Base-by-base conservation (phyloP, 2,888 invertebrate species). In the Iphiclides podalirius region DNA sequence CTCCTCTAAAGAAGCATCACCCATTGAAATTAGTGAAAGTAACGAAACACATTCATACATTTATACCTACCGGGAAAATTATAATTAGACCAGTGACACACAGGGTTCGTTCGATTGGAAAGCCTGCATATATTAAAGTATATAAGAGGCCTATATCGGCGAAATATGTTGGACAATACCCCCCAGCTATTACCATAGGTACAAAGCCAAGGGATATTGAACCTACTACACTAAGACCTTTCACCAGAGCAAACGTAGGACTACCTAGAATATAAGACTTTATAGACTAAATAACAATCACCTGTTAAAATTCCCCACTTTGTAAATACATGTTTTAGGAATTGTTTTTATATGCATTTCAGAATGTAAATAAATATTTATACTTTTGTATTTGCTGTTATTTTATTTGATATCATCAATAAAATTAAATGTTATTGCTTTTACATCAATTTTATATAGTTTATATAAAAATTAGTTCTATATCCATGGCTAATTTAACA, bases 161-260 rank as follows among this genome's bases (percentile, higher is more conserved):
- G 1, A 66, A 63, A 51, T 55, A 60, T 0, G 61, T 53, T 7
- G 55, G 60, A 13, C 58, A 54, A 2, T 56, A 55, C 2, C 53
- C 64, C 4, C 72, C 71, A 61, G 71, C 65, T 28, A 59, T 64
- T 14, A 53, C 49, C 16, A 67, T 65, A 45, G 62, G 70, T 13
- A 59, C 57, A 6, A 66, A 66, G 33, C 47, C 58, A 8, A 73
- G 74, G 58, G 80, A 83, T 37, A 63, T 67, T 16, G 86, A 86
- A 66, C 72, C 74, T 0, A 80, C 80, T 12, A 85, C 85, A 0
- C 72, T 78, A 20, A 75, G 72, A 28, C 75, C 85, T 1, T 66
- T 77, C 35, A 64, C 60, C 15, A 69, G 70, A 47, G 69, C 78
- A 9, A 68, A 64, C 26, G 77, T 64, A 1, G 80, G 76, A 50